Base-by-base conservation (phyloP, 2,113 vertebrate genomes). In the Corythaeola cristata region DNA sequence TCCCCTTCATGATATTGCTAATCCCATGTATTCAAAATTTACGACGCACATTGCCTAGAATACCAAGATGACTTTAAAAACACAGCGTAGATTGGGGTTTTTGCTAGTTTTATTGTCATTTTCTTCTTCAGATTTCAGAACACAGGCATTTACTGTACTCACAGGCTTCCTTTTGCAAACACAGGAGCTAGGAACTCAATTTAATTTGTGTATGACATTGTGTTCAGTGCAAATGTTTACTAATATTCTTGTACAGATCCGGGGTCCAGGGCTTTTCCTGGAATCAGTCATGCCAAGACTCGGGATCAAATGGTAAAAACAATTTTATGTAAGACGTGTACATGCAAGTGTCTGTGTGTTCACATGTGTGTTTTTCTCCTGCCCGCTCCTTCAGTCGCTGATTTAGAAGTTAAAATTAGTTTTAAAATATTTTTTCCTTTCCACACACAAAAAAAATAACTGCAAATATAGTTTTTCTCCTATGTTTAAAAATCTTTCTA, bases 21-120 rank as follows among this genome's bases (percentile, higher is more conserved):
- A 95, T 93, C 82, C 75, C 82, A 74, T 69, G 56, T 82, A 87
- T 87, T 96, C 93, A 92, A 95, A 95, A 95, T 95, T 96, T 94
- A 95, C 63, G 91, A 75, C 58, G 66, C 71, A 45, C 81, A 9
- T 92, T 84, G 77, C 64, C 87, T 73, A 39, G 93, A 88, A 93
- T 69, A 87, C 67, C 32, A 50, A 74, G 71, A 90, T 37, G 71
- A 72, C 64, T 92, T 93, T 75, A 82, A 91, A 77, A 92, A 21
- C 39, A 66, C 23, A 35, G n/a, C 7, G 37, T 24, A 89, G 71
- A 39, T 6, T 20, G n/a, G 24, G 44, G 11, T 1, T 13, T 87
- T 89, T 79, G 32, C 45, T 76, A 16, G 23, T 67, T 94, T 85
- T 63, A 47, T 15, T 72, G 37, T 17, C 2, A 58, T 69, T 84